A percentile compares a stretch with the other conserved stretches of the same genome.
phyloP scores from a whole-genome alignment of 2,888 invertebrate genomes.

The Parnassius orleans region DNA sequence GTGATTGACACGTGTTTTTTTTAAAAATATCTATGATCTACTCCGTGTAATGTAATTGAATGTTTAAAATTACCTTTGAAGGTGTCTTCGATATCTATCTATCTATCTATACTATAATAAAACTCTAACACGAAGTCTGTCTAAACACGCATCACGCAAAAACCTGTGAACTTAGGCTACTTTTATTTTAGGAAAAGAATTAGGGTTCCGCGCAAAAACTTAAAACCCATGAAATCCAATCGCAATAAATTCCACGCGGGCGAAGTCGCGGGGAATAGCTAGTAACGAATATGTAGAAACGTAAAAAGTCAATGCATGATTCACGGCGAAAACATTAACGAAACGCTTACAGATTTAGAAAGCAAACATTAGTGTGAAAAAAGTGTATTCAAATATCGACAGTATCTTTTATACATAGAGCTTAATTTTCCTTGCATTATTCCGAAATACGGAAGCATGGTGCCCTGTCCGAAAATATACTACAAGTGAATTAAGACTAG shows the following conservation, averaged over 20 bases:
- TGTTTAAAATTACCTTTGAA: background rate
- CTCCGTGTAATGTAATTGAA: too few relatives aligned
- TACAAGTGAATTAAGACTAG: conserved; percentile 20
- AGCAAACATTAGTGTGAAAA: conserved; percentile 5
- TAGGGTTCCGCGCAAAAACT: too few relatives aligned
- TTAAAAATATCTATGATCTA: too few relatives aligned
- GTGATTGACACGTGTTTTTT: too few relatives aligned
- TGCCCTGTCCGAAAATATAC: conserved; percentile 24
- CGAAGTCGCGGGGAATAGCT: too few relatives aligned
- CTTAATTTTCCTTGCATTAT: background rate
- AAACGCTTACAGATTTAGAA: conserved; percentile 18
- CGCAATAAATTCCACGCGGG: too few relatives aligned
- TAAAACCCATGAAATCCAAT: too few relatives aligned
- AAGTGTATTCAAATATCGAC: conserved; percentile 5
- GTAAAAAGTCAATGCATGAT: conserved; percentile 17
- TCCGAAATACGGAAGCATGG: conserved; percentile 19
- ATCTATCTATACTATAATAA: too few relatives aligned
- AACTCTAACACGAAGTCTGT: too few relatives aligned
- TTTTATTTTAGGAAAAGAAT: too few relatives aligned
- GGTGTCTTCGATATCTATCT: background rate
- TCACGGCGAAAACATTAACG: conserved; percentile 23
- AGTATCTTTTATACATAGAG: background rate
- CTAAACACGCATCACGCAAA: too few relatives aligned
- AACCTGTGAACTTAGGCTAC: too few relatives aligned
- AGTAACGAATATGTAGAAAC: background rate